Evolutionary conservation across 2,797 vertebrate genomes (phyloP).

Genomic region (Orientallactaga sibirica): DNA sequence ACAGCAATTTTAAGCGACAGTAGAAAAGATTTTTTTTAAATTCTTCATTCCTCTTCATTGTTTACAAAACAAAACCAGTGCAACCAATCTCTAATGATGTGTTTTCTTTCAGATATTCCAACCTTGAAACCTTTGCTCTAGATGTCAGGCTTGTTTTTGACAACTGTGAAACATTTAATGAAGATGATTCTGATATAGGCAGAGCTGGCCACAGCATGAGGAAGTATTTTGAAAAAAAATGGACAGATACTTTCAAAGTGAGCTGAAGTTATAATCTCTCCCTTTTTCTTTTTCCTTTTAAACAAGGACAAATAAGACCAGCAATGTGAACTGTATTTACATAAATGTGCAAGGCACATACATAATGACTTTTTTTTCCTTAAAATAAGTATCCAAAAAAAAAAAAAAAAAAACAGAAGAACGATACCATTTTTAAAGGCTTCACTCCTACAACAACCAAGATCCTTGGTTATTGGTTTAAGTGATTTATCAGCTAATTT

Average conservation of each 20-base stretch:
- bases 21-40: background rate
- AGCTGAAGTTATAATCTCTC: conserved; percentile 91
- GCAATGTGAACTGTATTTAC: conserved; percentile 90
- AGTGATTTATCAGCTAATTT: conserved; percentile 93
- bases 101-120: conserved; percentile 94
- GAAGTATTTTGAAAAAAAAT: conserved; percentile 99
- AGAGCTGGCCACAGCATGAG: conserved; percentile 99
- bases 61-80: conserved; percentile 34
- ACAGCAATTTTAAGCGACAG: no score
- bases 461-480: conserved; percentile 90
- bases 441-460: conserved; percentile 89
- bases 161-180: conserved; percentile 99
- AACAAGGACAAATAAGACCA: conserved; percentile 90
- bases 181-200: conserved; percentile 99
- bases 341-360: conserved; percentile 89
- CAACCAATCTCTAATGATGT: conserved; percentile 67
- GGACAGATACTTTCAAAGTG: conserved; percentile 98
- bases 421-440: conserved; percentile 88
- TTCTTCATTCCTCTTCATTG: conserved; percentile 54
- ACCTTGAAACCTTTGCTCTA: conserved; percentile 97
- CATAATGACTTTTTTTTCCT: conserved; percentile 85
- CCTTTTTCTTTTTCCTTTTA: conserved; percentile 76
- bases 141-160: conserved; percentile 99
- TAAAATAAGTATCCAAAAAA: conserved; percentile 76
- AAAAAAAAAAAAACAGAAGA: conserved; percentile 77